A percentile compares a stretch with the other conserved stretches of the same genome.
Evolutionary conservation across 2,113 vertebrate genomes (phyloP).

Genomic region (Tor tambroides): DNA sequence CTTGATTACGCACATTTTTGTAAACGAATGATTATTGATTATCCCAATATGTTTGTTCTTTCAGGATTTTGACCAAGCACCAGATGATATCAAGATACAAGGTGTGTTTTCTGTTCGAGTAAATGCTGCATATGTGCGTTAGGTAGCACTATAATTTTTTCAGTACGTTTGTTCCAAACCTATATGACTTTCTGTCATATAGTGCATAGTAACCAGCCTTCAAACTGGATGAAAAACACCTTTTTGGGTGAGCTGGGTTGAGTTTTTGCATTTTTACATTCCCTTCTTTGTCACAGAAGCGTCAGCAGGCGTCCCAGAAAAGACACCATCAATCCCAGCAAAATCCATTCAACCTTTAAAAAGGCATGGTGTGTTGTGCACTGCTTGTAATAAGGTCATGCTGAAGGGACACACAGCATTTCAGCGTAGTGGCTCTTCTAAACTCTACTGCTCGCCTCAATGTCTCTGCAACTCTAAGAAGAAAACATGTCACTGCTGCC

Average conservation of each 20-base stretch:
- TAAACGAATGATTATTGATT: background rate
- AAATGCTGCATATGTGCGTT: slow-evolving; percentile 67
- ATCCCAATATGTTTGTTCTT: background rate
- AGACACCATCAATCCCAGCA: slow-evolving; percentile 53
- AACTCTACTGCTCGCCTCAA: slow-evolving; percentile 84
- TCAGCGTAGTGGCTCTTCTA: slow-evolving; percentile 89
- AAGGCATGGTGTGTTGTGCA: slow-evolving; percentile 85
- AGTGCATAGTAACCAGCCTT: background rate
- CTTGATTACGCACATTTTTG: background rate
- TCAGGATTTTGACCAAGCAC: slow-evolving; percentile 50
- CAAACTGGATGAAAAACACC: background rate
- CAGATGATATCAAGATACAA: slow-evolving; percentile 91
- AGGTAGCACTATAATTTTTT: background rate
- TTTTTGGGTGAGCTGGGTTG: background rate
- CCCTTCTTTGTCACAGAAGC: background rate
- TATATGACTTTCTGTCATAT: background rate
- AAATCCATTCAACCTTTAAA: slow-evolving; percentile 75
- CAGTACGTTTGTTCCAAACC: background rate
- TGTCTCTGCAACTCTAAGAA: slow-evolving; percentile 81
- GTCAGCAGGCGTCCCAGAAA: slow-evolving; percentile 34
- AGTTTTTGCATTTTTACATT: background rate
- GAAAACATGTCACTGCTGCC: slow-evolving; percentile 89
- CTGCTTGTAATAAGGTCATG: slow-evolving; percentile 89
- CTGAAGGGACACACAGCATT: slow-evolving; percentile 97
- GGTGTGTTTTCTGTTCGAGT: slow-evolving; percentile 90